Percentiles rank a stretch among this genome's conserved stretches.
Conservation (phyloP, 1,140 invertebrate genomes). For the Pseudomyrmex cubaensis region DNA sequence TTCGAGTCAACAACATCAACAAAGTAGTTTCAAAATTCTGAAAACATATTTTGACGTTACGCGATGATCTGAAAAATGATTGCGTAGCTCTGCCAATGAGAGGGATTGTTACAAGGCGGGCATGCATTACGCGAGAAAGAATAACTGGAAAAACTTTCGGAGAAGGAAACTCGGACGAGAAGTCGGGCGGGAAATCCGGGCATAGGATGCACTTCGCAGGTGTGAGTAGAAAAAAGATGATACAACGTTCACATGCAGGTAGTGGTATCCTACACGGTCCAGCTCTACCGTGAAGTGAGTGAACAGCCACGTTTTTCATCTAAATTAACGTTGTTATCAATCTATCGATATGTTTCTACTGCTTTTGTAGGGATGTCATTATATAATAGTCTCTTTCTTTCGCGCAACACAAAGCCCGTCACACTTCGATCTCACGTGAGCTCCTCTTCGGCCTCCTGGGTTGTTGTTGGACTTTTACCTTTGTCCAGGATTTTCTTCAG, state of each 20-base stretch:
- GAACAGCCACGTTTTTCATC: conserved; percentile 60
- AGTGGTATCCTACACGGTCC: conserved; percentile 72
- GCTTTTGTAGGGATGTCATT: conserved; percentile 55
- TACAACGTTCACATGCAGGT: conserved; percentile 70
- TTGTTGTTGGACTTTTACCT: conserved; percentile 78
- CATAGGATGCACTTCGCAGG: conserved; percentile 40
- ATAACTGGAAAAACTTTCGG: background rate
- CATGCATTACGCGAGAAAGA: conserved; percentile 67
- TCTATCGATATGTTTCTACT: conserved; percentile 69
- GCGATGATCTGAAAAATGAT: background rate
- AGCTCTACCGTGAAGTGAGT: conserved; percentile 62
- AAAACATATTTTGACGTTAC: no score
- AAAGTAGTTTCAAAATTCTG: no score
- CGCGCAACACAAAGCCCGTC: conserved; percentile 75
- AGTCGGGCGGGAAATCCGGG: background rate
- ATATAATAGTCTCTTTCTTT: conserved; percentile 60
- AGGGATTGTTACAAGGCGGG: conserved; percentile 50
- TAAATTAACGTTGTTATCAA: conserved; percentile 63
- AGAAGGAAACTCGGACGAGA: background rate
- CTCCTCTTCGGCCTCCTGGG: conserved; percentile 72
- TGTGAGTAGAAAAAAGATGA: conserved; percentile 22
- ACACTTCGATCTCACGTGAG: conserved; percentile 78
- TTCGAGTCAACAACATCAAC: background rate
- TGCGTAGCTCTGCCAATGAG: conserved; percentile 63
- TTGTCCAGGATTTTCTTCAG: conserved; percentile 80